Conservation (phyloP, 2,888 invertebrate genomes). For the Phortica okadai region DNA sequence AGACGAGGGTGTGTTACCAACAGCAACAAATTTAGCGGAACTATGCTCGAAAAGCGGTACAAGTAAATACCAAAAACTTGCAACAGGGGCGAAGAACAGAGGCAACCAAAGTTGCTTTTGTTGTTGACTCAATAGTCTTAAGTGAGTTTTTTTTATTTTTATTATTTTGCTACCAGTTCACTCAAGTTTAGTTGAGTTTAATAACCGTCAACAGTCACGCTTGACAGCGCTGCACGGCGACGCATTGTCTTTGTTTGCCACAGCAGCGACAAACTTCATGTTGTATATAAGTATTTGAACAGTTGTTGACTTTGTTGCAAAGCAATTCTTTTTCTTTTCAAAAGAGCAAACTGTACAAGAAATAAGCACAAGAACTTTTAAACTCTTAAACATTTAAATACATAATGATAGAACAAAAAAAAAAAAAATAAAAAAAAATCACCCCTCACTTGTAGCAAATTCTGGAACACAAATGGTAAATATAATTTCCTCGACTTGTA, state of each 20-base stretch:
- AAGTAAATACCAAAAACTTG: constrained; percentile 10
- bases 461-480: not conserved
- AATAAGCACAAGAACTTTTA: too few species aligned
- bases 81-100: not conserved
- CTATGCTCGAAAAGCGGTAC: constrained; percentile 59
- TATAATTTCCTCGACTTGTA: not conserved
- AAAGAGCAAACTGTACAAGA: not conserved
- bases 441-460: not conserved
- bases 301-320: constrained; percentile 6
- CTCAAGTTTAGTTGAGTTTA: constrained; percentile 55
- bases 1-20: constrained; percentile 17
- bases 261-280: constrained; percentile 14
- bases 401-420: not conserved
- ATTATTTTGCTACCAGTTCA: constrained; percentile 27
- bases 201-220: constrained; percentile 70
- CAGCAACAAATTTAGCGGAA: constrained; percentile 54
- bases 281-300: constrained; percentile 1
- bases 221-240: constrained; percentile 52
- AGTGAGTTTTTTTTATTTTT: constrained; percentile 1
- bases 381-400: too few species aligned
- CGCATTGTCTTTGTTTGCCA: constrained; percentile 25
- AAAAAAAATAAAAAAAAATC: not conserved
- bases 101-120: not conserved
- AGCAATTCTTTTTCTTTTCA: not conserved
- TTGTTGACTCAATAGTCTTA: not conserved